Base-by-base conservation (phyloP, 2,113 vertebrate genomes). In the Uria aalge region DNA sequence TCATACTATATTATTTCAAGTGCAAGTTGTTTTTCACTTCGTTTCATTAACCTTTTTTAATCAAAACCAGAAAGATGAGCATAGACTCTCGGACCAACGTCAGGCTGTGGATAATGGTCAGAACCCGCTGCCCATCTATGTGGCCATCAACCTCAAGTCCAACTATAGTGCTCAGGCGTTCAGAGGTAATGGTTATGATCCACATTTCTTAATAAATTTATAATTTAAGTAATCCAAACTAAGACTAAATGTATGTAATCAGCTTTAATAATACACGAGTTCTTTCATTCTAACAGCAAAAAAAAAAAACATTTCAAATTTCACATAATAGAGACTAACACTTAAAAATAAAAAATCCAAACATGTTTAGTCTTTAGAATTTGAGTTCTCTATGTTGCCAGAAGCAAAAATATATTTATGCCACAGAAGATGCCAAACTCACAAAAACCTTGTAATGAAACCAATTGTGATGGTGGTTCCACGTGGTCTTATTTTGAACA, bases 51-150 rank as follows among this genome's bases (percentile, higher is more conserved):
- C 26, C 20, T 10, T 64, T 87, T 90, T 69, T 15, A 67, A 90
- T 90, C 19, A 77, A 92, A 88, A 47, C 59, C 87, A 99, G 99
- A 98, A 96, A 97, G 85, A 97, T 1, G 96, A 97, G 45, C 97
- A 93, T 21, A 99, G 97, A 59, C 97, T 99, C 38, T 98, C 98
- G 1, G 98, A 98, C 32, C 98, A 99, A 78, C 97, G 96, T 47
- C 97, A 92, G 78, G 98, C 98, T 2, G 90, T 99, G 92, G 96
- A 95, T 53, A 97, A 94, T 1, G 99, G 98, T 34, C 98, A 99
- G 96, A 99, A 99, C 86, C 98, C 99, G 2, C 88, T 99, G 56
- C 99, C 98, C 41, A 98, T 99, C 95, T 99, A 99, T 92, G 98
- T 98, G 69, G 98, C 99, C 73, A 98, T 99, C 95, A 99, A 98